phyloP scores from a whole-genome alignment of 1,140 invertebrate genomes.

The Dryas iulia region DNA sequence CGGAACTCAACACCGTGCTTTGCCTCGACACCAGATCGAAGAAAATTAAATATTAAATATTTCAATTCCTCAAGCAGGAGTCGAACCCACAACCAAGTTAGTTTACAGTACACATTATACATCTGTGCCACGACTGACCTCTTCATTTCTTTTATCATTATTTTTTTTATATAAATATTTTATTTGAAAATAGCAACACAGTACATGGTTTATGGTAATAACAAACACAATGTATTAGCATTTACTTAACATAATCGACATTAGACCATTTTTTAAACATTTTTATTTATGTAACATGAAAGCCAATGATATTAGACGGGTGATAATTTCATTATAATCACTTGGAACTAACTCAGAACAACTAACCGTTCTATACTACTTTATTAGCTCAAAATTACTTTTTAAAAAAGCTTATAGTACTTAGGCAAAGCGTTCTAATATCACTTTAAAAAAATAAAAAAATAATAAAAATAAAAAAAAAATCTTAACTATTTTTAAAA shows the following conservation, averaged over 20 bases:
- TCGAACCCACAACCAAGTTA: too few species aligned
- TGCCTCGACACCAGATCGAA: too few species aligned
- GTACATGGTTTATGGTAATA: neutral
- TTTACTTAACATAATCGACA: neutral
- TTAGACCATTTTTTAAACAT: slow-evolving; percentile 3
- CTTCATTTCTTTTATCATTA: too few species aligned
- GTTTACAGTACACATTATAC: too few species aligned
- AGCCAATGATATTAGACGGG: slow-evolving; percentile 1
- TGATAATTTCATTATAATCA: neutral
- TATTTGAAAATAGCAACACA: neutral
- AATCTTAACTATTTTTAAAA: neutral
- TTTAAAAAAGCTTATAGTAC: neutral
- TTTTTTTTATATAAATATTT: too few species aligned
- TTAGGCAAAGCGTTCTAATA: slow-evolving; percentile 12
- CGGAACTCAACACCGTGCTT: too few species aligned
- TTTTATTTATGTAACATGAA: slow-evolving; percentile 8
- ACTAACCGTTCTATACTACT: slow-evolving; percentile 4
- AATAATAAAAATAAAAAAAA: neutral
- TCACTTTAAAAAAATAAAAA: neutral
- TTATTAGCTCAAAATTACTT: neutral
- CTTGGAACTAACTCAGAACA: slow-evolving; percentile 31
- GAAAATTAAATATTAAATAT: too few species aligned
- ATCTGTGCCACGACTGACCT: too few species aligned
- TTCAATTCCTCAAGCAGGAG: too few species aligned
- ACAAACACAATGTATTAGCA: slow-evolving; percentile 19